Evolutionary conservation across 2,113 vertebrate species (phyloP), one percentile per base, ranked within the genome.

Genomic region (Uropsilus gracilis): DNA sequence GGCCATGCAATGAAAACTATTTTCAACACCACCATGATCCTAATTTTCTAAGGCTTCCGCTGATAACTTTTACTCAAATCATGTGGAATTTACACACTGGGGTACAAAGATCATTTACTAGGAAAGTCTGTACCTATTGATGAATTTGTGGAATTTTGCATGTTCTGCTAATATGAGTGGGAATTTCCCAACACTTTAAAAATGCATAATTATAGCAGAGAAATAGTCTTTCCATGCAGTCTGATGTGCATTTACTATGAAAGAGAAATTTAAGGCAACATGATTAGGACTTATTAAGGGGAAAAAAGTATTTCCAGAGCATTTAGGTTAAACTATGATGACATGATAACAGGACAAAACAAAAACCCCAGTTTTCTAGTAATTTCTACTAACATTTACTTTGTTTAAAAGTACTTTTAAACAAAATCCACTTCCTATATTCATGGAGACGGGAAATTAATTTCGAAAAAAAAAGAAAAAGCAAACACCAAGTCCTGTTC

Each of bases 11-110:
- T 2, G 26, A 34, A 94, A 89, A 78, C 61, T 55, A 90, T 69
- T 82, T 94, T 77, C 57, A 92, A 55, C 2, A 77, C 17, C 24
- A 81, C 32, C 30, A 59, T 53, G 75, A 50, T 37, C 24, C 37
- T 63, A 61, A 77, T 44, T 88, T 89, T 59, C 76, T 90, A 90
- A 66, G 42, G 20, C 55, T 87, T 26, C 34, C 42, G 63, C 11
- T 81, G 68, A 46, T 72, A 92, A 91, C 11, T 72, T 34, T 90
- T 69, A 92, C 93, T 59, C 78, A 75, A 94, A 73, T 86, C 46
- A 87, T 26, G 6, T 66, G 76, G 87, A 1, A 87, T 76, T 94
- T 91, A 91, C 34, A 71, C 20, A 42, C 1, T 42, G 6, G 39
- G 14, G 17, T 90, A 89, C n/a, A 53, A 55, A 84, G 86, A 68